These are phyloP conservation scores for Dendroctonus valens DNA, from an alignment of 1,140 invertebrate species.

Conservation along the genomic window DNA sequence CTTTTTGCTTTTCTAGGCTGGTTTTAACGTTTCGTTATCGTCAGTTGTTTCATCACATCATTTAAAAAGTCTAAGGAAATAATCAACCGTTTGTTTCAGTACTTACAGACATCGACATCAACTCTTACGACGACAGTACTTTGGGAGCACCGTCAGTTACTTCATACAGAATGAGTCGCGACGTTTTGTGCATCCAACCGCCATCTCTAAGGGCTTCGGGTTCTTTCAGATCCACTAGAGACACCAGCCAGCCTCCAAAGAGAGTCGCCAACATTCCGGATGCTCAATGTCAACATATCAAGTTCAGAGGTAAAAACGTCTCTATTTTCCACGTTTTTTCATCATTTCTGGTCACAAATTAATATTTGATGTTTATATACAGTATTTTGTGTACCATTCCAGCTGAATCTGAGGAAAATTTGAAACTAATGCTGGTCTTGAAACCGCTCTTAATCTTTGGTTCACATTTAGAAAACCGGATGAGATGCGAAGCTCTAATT, in stretches of 20 bases:
- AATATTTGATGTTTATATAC: too few species aligned
- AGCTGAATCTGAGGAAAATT: too few species aligned
- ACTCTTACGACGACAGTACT: slow-evolving; percentile 46
- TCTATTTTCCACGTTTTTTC: too few species aligned
- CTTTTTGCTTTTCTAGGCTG: neutral
- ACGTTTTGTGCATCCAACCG: slow-evolving; percentile 47
- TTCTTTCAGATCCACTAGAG: slow-evolving; percentile 44
- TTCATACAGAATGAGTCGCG: slow-evolving; percentile 45
- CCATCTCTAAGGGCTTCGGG: slow-evolving; percentile 41
- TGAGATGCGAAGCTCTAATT: too few species aligned
- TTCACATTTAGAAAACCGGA: too few species aligned
- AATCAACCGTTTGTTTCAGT: slow-evolving; percentile 38
- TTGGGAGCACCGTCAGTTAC: slow-evolving; percentile 45
- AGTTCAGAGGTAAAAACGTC: slow-evolving; percentile 40
- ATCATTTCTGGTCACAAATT: too few species aligned
- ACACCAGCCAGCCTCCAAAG: slow-evolving; percentile 32
- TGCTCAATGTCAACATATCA: slow-evolving; percentile 38
- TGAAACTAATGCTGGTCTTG: too few species aligned
- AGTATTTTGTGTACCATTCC: too few species aligned
- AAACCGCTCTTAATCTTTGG: too few species aligned
- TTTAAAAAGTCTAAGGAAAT: too few species aligned
- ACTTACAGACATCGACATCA: slow-evolving; percentile 48
- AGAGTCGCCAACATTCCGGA: slow-evolving; percentile 34
- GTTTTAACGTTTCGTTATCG: neutral
- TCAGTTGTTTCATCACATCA: neutral